Evolutionary conservation across 2,888 invertebrate genomes (phyloP).

Genomic region (Lottia gigantea): DNA sequence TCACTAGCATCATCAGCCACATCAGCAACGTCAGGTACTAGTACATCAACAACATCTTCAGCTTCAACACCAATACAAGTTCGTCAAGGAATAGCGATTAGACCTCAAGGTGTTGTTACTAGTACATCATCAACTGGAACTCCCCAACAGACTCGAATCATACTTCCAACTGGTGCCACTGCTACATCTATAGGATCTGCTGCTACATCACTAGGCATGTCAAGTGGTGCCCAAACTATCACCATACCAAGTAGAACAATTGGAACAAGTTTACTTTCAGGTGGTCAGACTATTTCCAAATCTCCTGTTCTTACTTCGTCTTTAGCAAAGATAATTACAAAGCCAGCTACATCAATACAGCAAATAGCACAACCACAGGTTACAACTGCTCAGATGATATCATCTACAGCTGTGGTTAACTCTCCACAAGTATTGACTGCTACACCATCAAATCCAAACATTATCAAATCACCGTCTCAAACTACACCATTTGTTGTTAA

Average conservation of each 20-base stretch:
- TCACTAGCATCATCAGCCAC: conserved; percentile 67
- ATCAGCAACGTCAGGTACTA: conserved; percentile 52
- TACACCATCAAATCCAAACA: conserved; percentile 1
- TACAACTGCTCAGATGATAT: not conserved
- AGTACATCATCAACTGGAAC: conserved; percentile 20
- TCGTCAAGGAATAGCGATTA: conserved; percentile 8
- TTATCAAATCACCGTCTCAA: conserved; percentile 1
- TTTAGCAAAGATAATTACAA: conserved; percentile 21
- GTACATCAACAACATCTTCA: conserved; percentile 28
- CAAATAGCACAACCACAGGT: conserved; percentile 13
- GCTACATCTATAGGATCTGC: conserved; percentile 27
- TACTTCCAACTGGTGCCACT: conserved; percentile 32
- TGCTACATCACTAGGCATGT: conserved; percentile 14
- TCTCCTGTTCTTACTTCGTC: conserved; percentile 23
- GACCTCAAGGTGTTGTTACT: conserved; percentile 8
- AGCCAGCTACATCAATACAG: conserved; percentile 17
- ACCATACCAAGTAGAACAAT: conserved; percentile 16
- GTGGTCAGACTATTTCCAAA: conserved; percentile 12
- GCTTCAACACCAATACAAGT: conserved; percentile 19
- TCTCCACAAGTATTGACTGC: conserved; percentile 8
- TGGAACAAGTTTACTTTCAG: conserved; percentile 16
- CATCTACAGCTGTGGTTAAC: conserved; percentile 3
- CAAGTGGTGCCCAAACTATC: conserved; percentile 12
- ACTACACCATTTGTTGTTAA: not conserved
- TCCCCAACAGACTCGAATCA: conserved; percentile 38